phyloP scores from a whole-genome alignment of 2,113 vertebrate species.

The Engystomops pustulosus region DNA sequence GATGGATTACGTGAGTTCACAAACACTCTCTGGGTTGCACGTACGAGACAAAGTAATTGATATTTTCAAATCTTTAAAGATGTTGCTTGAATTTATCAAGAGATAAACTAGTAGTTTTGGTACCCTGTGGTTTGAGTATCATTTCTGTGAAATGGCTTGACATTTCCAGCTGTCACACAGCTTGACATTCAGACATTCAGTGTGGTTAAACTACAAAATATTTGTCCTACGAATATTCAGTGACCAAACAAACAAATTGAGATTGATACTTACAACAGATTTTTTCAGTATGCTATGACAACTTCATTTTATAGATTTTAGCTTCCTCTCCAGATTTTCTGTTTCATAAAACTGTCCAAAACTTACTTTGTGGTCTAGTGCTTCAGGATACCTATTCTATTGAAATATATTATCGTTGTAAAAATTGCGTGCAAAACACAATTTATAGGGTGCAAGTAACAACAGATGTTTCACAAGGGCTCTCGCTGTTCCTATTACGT shows the following conservation, averaged over 20 bases:
- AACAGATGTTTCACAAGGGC: slow-evolving; percentile 46
- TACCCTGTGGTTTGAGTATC: slow-evolving; percentile 11
- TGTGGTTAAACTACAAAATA: slow-evolving; percentile 36
- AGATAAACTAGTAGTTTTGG: background rate
- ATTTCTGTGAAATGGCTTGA: slow-evolving; percentile 30
- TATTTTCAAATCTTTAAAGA: slow-evolving; percentile 1
- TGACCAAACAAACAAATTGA: slow-evolving; percentile 31
- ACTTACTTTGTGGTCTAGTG: slow-evolving; percentile 47
- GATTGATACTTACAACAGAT: slow-evolving; percentile 31
- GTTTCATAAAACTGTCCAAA: slow-evolving; percentile 44
- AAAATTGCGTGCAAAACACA: slow-evolving; percentile 52
- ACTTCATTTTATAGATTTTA: slow-evolving; percentile 34
- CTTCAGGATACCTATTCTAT: slow-evolving; percentile 35
- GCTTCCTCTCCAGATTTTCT: slow-evolving; percentile 33
- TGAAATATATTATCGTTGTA: slow-evolving; percentile 47
- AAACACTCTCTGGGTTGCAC: background rate
- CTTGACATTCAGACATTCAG: slow-evolving; percentile 29
- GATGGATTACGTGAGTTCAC: background rate
- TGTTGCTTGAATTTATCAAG: slow-evolving; percentile 5
- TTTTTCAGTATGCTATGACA: slow-evolving; percentile 35
- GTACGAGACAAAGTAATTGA: slow-evolving; percentile 18
- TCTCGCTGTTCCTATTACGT: slow-evolving; percentile 41
- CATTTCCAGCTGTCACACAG: slow-evolving; percentile 49
- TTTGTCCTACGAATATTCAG: slow-evolving; percentile 25
- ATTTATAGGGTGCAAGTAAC: slow-evolving; percentile 45